Percentiles rank a stretch among this genome's conserved stretches.
phyloP scores from a whole-genome alignment of 2,888 invertebrate species.

The Taenaris catops region DNA sequence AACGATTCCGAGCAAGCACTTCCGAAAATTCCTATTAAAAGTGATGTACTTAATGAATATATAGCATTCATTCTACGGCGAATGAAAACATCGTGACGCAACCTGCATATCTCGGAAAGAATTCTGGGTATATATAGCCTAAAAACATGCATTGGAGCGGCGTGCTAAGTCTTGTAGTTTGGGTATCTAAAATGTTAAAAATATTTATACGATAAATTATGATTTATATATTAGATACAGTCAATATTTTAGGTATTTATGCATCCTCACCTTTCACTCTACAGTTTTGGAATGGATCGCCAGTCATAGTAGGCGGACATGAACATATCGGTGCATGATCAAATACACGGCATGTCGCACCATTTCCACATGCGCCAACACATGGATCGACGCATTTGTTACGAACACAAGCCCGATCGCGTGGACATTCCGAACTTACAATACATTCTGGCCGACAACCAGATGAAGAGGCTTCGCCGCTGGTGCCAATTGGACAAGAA shows the following conservation, averaged over 20 bases:
- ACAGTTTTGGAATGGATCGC: constrained; percentile 91
- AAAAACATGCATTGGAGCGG: no score
- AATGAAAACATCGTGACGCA: no score
- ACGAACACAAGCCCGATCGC: constrained; percentile 87
- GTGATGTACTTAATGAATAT: no score
- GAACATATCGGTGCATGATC: constrained; percentile 85
- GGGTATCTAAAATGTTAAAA: constrained; percentile 34
- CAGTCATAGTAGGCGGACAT: constrained; percentile 85
- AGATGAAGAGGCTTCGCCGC: constrained; percentile 85
- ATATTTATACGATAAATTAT: neutral
- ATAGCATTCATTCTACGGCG: no score
- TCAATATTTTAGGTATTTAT: neutral
- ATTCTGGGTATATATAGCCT: no score
- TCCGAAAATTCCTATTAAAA: no score
- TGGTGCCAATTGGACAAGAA: constrained; percentile 87
- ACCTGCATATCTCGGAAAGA: no score
- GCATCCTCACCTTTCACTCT: constrained; percentile 39
- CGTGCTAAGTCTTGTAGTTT: no score
- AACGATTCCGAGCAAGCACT: no score
- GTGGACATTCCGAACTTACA: constrained; percentile 88
- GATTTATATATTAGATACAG: neutral
- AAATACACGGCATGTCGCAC: constrained; percentile 84
- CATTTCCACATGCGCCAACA: constrained; percentile 88
- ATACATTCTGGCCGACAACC: constrained; percentile 92
- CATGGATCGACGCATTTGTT: constrained; percentile 91